Percentiles rank a stretch among this genome's conserved stretches.
phyloP scores from a whole-genome alignment of 2,113 vertebrate genomes.

The Elephantulus edwardii region DNA sequence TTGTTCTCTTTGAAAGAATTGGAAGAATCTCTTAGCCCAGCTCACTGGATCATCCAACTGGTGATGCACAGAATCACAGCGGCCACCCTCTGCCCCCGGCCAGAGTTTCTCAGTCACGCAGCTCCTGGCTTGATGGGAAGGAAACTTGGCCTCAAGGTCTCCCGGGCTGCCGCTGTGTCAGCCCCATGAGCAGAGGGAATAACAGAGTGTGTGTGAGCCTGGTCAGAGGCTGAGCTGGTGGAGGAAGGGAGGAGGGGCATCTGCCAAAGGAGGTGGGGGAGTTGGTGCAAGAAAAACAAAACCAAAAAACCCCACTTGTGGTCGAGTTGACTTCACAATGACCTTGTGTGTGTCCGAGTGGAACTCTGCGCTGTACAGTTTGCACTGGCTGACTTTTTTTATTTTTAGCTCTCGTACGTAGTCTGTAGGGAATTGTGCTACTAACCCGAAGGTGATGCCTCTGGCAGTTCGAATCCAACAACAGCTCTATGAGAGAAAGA shows the following conservation, averaged over 20 bases:
- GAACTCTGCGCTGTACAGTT: not conserved
- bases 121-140: not conserved
- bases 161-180: not conserved
- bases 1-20: slow-evolving; percentile 60
- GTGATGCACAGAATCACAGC: not conserved
- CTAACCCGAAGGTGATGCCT: too few species aligned
- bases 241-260: not conserved
- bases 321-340: not conserved
- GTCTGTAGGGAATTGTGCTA: too few species aligned
- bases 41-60: not conserved
- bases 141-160: not conserved
- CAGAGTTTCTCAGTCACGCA: not conserved
- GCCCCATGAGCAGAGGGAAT: not conserved
- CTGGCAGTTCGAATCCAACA: too few species aligned
- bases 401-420: too few species aligned
- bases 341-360: not conserved
- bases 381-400: not conserved
- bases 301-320: not conserved
- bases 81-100: not conserved
- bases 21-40: slow-evolving; percentile 62
- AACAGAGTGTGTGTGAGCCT: not conserved
- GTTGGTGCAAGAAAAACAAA: not conserved
- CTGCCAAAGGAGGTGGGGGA: not conserved
- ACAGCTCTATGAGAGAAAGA: too few species aligned
- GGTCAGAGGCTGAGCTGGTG: not conserved